phyloP scores from a whole-genome alignment of 1,140 invertebrate species.

The Drosophila lini region DNA sequence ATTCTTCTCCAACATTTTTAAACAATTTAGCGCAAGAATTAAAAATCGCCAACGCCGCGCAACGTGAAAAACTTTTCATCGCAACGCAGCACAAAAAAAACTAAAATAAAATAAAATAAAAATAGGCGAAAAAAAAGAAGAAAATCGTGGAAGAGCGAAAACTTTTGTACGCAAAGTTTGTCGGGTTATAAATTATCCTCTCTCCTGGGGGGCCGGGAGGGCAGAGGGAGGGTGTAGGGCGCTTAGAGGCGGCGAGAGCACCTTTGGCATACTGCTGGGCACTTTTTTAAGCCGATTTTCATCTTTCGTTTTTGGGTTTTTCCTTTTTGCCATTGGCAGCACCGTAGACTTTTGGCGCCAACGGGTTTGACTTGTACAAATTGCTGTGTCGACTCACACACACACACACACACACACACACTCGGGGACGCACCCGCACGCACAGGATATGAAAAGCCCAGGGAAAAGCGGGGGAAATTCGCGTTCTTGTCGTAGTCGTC shows the following conservation, averaged over 20 bases:
- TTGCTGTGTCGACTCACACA: constrained; percentile 73
- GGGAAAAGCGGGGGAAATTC: constrained; percentile 27
- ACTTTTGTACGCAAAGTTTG: constrained; percentile 76
- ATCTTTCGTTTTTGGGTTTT: constrained; percentile 65
- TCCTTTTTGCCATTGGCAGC: constrained; percentile 70
- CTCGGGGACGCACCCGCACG: constrained; percentile 68
- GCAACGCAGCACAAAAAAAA: constrained; percentile 36
- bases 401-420: constrained; percentile 43
- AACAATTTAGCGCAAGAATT: constrained; percentile 82
- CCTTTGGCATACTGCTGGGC: constrained; percentile 72
- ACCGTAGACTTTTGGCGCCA: constrained; percentile 80
- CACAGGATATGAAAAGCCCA: constrained; percentile 32
- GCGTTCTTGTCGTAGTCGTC: constrained; percentile 55
- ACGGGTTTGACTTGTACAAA: constrained; percentile 80
- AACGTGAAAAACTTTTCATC: constrained; percentile 70
- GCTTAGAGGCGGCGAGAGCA: constrained; percentile 35
- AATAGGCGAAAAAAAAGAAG: constrained; percentile 8
- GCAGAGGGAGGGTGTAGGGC: not conserved
- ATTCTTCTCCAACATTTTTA: constrained; percentile 81
- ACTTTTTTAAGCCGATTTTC: constrained; percentile 75
- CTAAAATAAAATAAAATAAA: constrained; percentile 3
- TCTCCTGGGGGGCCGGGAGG: constrained; percentile 9
- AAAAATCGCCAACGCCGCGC: constrained; percentile 79
- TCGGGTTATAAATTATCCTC: constrained; percentile 78
- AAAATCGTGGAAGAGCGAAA: constrained; percentile 39